Base-by-base conservation (phyloP, 2,888 invertebrate species). In the Diplazon laetatorius region DNA sequence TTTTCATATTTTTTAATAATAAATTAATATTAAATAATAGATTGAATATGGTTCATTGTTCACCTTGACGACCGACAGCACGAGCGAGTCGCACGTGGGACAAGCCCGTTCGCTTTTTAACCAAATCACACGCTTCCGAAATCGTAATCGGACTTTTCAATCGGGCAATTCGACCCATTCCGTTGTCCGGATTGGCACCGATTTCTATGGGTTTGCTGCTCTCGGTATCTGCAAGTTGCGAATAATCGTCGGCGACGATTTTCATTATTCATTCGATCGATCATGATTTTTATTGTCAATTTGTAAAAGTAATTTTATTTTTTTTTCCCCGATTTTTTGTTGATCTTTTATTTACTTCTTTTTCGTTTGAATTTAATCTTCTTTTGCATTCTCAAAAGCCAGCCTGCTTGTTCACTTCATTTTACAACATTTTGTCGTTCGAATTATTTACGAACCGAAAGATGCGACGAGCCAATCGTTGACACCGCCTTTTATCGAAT, bases 401-500 rank as follows among this genome's bases (percentile, higher is more conserved):
- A n/a, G n/a, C n/a, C n/a, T n/a, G n/a, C n/a, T n/a, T n/a, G n/a
- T n/a, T n/a, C n/a, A n/a, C n/a, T n/a, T n/a, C n/a, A n/a, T n/a
- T n/a, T n/a, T n/a, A n/a, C n/a, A n/a, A n/a, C n/a, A n/a, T n/a
- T n/a, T n/a, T n/a, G n/a, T n/a, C n/a, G n/a, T 9, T 6, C 20
- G 25, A 18, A 22, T 30, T 14, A 25, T 14, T 52, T 8, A 80
- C 78, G 69, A 71, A 83, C 88, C 85, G 68, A 97, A 95, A 46
- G 95, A 94, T 57, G 93, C 93, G 3, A 95, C 94, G n/a, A 99
- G 92, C 98, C 98, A 98, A 90, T 98, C 98, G 88, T 97, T 98
- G 0, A 98, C 96, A 1, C 98, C 98, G 6, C 95, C 96, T 74
- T 92, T 90, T 4, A 96, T 93, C 42, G 95, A 93, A 91, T 99